Base-by-base conservation (phyloP, 2,888 invertebrate genomes). In the Aelia acuminata region DNA sequence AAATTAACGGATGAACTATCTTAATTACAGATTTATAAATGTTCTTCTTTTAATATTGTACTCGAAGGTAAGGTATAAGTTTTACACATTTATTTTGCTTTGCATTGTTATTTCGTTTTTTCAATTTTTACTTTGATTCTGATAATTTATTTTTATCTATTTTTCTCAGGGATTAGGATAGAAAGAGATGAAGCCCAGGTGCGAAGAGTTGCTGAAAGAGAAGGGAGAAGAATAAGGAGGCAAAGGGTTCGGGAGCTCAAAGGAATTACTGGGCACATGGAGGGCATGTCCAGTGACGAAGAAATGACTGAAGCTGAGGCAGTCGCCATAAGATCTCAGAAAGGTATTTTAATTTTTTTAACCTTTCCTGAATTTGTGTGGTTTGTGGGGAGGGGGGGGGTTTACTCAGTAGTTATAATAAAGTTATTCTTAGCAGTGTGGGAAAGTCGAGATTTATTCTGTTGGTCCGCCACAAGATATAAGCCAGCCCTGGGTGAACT, bases 231-330 rank as follows among this genome's bases (percentile, higher is more conserved):
- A 89, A 96, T 97, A n/a, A 94, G 98, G 90, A 93, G 99, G 20
- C 90, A 91, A 89, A 94, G 97, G 91, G 95, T 94, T 20, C 93
- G 98, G 53, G 98, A 98, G 92, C 94, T 95, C 88, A 92, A 92
- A 90, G 89, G 89, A 22, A 88, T 89, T 18, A 89, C 89, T 47
- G 86, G 89, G 0, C 98, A 99, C 92, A 95, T 97, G 89, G 99
- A 99, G 92, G 99, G 99, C 0, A 96, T 98, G 95, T 98, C 98
- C 84, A 98, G 98, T 91, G 99, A 99, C 92, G 99, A 99, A 92
- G 98, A 98, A 92, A 96, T 98, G 91, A 96, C 97, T 39, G 97
- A 96, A 91, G 95, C 97, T 90, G 96, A 96, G 90, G 94, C 95
- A 91, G 93, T 94, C 89, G 94, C 94, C 90, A 95, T 95, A 91